Conservation (phyloP, 2,888 invertebrate genomes). For the Leptura quadrifasciata region DNA sequence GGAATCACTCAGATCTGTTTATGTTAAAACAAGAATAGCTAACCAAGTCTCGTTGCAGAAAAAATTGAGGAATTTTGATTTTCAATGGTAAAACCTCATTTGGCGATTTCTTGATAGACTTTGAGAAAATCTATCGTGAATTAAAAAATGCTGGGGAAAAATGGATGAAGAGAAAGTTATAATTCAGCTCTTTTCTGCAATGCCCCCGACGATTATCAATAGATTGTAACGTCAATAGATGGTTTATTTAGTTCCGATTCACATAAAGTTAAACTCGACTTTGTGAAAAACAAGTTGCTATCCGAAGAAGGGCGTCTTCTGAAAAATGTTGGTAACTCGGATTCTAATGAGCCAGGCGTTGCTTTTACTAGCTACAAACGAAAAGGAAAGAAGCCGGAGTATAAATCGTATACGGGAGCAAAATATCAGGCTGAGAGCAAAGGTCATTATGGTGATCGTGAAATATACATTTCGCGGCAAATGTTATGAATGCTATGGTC, state of each 20-base stretch:
- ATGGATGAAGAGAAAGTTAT: slow-evolving; percentile 34
- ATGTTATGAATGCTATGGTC: background rate
- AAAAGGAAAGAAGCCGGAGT: background rate
- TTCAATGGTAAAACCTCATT: too few relatives aligned
- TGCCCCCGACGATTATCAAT: slow-evolving; percentile 28
- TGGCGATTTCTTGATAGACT: too few relatives aligned
- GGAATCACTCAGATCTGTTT: too few relatives aligned
- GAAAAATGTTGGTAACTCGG: background rate
- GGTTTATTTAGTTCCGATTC: slow-evolving; percentile 32
- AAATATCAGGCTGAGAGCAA: background rate
- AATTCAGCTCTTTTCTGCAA: slow-evolving; percentile 25
- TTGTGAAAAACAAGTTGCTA: background rate
- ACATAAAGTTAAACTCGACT: background rate
- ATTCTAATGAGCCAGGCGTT: background rate
- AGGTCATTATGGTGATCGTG: background rate
- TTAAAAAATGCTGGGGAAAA: too few relatives aligned
- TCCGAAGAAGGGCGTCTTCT: background rate
- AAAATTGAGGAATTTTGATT: too few relatives aligned
- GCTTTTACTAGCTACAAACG: background rate
- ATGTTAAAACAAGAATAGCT: too few relatives aligned
- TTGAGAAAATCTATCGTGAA: too few relatives aligned
- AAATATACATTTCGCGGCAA: background rate
- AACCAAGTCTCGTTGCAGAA: too few relatives aligned
- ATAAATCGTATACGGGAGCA: background rate
- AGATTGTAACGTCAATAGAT: slow-evolving; percentile 30